Evolutionary conservation across 2,113 vertebrate species (phyloP).

Genomic region (Jaculus jaculus): DNA sequence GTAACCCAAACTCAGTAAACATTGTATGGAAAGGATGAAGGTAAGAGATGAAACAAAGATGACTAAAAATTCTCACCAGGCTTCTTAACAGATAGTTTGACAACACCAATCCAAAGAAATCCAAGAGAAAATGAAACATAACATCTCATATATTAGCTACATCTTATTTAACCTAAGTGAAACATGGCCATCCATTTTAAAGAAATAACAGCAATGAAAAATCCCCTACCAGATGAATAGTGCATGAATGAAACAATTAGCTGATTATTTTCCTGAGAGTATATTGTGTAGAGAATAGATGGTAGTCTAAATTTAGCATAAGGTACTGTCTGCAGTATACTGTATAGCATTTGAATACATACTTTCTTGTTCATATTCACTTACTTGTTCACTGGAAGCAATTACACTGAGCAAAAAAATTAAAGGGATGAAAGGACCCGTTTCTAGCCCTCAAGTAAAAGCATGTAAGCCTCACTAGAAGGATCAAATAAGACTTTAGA

Average conservation of each 20-base stretch:
- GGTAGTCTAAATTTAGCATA: background rate
- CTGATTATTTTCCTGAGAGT: constrained; percentile 26
- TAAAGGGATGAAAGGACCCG: constrained; percentile 37
- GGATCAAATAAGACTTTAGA: background rate
- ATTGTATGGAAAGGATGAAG: background rate
- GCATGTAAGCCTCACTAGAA: background rate
- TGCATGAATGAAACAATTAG: background rate
- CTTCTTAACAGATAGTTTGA: background rate
- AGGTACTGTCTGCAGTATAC: background rate
- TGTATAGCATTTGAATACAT: background rate
- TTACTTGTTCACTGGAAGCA: background rate
- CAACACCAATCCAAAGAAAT: background rate
- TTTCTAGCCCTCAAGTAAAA: constrained; percentile 5
- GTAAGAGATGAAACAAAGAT: background rate
- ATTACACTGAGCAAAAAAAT: background rate
- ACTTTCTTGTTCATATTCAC: constrained; percentile 1
- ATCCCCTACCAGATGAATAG: background rate
- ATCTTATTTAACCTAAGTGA: constrained; percentile 24
- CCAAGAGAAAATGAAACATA: background rate
- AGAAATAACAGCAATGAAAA: background rate
- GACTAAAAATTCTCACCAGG: background rate
- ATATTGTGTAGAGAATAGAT: background rate
- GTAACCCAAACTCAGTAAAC: background rate
- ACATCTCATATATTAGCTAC: background rate
- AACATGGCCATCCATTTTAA: background rate